These are phyloP conservation scores for Petrosia ficiformis DNA, from an alignment of 37 sponge, comb jelly and placozoan genomes.

Conservation along the genomic window DNA sequence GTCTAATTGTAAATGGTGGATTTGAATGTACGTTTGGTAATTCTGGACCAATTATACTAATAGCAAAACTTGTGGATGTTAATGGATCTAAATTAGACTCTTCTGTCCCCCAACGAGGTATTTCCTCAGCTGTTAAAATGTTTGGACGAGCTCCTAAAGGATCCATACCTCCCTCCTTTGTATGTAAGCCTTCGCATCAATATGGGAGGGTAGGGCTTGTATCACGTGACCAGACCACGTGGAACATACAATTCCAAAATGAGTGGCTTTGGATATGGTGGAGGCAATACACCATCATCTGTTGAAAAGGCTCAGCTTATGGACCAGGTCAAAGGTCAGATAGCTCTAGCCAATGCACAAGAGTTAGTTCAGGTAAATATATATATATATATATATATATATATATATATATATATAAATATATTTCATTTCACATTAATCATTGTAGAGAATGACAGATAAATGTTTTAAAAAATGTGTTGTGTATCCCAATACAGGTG, in stretches of 20 bases:
- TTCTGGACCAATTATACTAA: neutral
- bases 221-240: too few species aligned
- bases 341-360: slow-evolving; percentile 24
- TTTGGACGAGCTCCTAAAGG: slow-evolving; percentile 58
- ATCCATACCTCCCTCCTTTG: slow-evolving; percentile 30
- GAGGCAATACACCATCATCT: neutral
- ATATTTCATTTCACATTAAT: too few species aligned
- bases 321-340: slow-evolving; percentile 11
- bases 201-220: too few species aligned
- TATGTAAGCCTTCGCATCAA: neutral
- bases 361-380: slow-evolving; percentile 25
- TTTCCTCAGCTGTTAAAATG: slow-evolving; percentile 8
- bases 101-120: slow-evolving; percentile 41
- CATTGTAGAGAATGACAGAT: neutral
- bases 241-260: too few species aligned
- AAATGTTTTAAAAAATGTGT: neutral
- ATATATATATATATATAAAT: too few species aligned
- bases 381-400: too few species aligned
- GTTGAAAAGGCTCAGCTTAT: neutral
- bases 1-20: slow-evolving; percentile 58
- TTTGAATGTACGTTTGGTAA: slow-evolving; percentile 29
- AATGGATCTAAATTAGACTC: neutral
- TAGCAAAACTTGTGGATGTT: neutral
- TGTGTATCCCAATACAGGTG: neutral
- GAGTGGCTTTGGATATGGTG: neutral